Evolutionary conservation across 2,113 vertebrate species (phyloP).

Genomic region (Hypocryptadius cinnamomeus): DNA sequence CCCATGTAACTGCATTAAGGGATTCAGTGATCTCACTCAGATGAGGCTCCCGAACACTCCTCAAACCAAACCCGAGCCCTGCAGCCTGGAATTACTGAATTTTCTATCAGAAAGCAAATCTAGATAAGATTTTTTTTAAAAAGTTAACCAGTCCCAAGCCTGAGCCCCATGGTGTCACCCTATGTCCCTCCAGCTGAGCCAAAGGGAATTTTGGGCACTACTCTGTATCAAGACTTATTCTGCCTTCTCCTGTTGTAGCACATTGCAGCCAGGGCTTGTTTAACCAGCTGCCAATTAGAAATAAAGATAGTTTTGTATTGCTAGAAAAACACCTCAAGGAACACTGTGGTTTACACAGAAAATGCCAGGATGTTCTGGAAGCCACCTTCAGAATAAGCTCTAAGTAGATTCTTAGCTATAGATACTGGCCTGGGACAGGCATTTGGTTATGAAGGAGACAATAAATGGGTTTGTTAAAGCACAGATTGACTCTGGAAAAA

Average conservation of each 20-base stretch:
- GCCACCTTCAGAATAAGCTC: neutral
- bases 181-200: neutral
- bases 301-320: neutral
- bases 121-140: rapidly evolving
- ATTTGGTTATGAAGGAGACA: neutral
- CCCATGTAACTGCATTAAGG: neutral
- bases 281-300: neutral
- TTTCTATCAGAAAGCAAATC: neutral
- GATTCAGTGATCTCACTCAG: neutral
- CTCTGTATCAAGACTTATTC: neutral
- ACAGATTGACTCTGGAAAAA: neutral
- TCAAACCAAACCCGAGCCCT: neutral
- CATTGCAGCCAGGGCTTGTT: neutral
- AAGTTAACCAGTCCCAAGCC: neutral
- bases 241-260: neutral
- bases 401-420: neutral
- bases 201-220: neutral
- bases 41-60: neutral
- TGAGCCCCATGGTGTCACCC: neutral
- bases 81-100: neutral
- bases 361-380: neutral
- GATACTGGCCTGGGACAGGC: neutral
- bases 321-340: neutral
- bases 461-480: neutral
- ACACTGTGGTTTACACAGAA: neutral